phyloP scores from a whole-genome alignment of 2,113 vertebrate species.

The Eupsittula cactorum region DNA sequence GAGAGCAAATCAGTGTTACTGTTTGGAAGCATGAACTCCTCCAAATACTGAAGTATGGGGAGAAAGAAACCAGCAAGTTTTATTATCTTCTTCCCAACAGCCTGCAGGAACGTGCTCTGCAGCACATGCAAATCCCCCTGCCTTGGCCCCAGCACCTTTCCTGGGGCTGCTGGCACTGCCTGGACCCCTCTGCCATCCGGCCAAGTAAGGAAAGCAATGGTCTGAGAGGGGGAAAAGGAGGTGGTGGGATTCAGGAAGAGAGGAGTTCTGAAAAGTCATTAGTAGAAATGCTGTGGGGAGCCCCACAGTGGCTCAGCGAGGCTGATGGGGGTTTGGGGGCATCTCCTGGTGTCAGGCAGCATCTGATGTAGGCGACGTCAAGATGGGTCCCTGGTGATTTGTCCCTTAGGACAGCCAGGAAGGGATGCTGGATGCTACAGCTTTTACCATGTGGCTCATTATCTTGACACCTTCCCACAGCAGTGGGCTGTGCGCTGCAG shows the following conservation, averaged over 20 bases:
- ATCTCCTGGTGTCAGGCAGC: not conserved
- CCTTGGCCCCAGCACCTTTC: not conserved
- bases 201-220: not conserved
- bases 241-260: not conserved
- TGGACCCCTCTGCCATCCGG: fast-evolving
- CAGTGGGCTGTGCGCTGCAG: not conserved
- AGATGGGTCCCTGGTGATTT: not conserved
- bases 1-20: not conserved
- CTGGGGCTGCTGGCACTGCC: not conserved
- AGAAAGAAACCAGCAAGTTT: not conserved
- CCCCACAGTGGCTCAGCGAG: not conserved
- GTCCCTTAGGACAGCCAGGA: not conserved
- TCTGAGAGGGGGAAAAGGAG: not conserved
- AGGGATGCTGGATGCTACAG: not conserved
- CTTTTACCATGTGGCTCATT: not conserved
- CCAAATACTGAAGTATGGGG: not conserved
- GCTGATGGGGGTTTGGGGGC: fast-evolving
- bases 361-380: not conserved
- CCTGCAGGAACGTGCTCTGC: not conserved
- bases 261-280: not conserved
- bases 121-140: not conserved
- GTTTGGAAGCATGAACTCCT: not conserved
- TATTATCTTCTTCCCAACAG: not conserved
- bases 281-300: not conserved
- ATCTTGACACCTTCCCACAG: fast-evolving